Percentiles rank a stretch among this genome's conserved stretches.
Evolutionary conservation across 2,113 vertebrate species (phyloP).

Genomic region (Hemiscyllium ocellatum): DNA sequence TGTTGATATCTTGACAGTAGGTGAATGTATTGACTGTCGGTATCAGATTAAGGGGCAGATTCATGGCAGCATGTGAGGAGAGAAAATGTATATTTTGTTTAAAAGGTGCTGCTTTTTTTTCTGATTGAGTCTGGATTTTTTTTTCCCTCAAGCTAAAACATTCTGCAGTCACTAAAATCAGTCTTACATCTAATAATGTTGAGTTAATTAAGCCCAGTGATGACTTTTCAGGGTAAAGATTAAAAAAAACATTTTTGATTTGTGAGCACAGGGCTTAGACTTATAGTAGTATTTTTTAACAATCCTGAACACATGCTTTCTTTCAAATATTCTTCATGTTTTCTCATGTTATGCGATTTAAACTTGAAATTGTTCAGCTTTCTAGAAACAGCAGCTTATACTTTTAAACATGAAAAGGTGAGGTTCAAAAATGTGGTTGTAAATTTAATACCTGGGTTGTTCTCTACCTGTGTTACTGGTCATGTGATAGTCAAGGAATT

Average conservation of each 20-base stretch:
- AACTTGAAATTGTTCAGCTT: slow-evolving; percentile 7
- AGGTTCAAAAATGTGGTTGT: background rate
- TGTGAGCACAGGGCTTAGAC: background rate
- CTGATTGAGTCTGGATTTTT: background rate
- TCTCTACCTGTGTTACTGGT: background rate
- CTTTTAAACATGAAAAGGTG: slow-evolving; percentile 18
- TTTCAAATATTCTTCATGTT: background rate
- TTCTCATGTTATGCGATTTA: background rate
- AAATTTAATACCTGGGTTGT: slow-evolving; percentile 20
- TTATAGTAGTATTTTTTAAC: background rate
- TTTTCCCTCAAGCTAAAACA: background rate
- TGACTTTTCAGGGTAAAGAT: background rate
- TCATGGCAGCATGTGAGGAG: background rate
- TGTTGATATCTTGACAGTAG: background rate
- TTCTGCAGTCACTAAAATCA: background rate
- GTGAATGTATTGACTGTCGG: background rate
- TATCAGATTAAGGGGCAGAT: background rate
- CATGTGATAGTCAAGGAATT: background rate
- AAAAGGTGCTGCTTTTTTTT: slow-evolving; percentile 26
- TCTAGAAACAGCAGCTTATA: background rate
- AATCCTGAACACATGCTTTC: background rate
- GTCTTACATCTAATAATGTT: slow-evolving; percentile 16
- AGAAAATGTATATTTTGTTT: background rate
- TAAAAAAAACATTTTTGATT: background rate
- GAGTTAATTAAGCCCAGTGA: background rate